These are phyloP conservation scores for Lophotriccus pileatus DNA, from an alignment of 2,797 vertebrate species.

Conservation along the genomic window DNA sequence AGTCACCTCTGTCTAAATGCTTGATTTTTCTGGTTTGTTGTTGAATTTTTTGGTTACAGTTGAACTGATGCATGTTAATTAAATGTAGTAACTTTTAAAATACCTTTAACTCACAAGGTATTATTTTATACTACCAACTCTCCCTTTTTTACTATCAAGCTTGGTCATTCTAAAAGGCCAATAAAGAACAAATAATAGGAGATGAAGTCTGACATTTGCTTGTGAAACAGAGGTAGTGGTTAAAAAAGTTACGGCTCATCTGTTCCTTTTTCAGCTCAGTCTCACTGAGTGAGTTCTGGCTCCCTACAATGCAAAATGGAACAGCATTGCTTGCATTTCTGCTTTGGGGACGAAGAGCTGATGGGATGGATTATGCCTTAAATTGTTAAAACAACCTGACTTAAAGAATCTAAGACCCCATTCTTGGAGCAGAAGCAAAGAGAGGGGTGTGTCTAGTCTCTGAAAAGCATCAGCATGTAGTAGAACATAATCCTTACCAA, in stretches of 20 bases:
- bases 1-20: not conserved
- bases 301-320: not conserved
- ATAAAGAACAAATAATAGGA: conserved; percentile 24
- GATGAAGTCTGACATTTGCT: conserved; percentile 35
- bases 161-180: conserved; percentile 21
- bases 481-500: not conserved
- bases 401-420: not conserved
- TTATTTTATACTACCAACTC: not conserved
- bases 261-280: not conserved
- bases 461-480: not conserved
- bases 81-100: not conserved
- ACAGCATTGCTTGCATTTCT: not conserved
- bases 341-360: not conserved
- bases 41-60: not conserved
- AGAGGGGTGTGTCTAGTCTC: not conserved
- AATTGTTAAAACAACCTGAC: not conserved
- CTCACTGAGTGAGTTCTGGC: not conserved
- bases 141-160: not conserved
- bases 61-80: not conserved
- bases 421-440: not conserved
- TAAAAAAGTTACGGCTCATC: not conserved
- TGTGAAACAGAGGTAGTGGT: not conserved
- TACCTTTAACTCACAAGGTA: not conserved
- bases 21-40: not conserved
- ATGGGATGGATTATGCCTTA: not conserved